Evolutionary conservation across 2,113 vertebrate species (phyloP).

Genomic region (Colossoma macropomum): DNA sequence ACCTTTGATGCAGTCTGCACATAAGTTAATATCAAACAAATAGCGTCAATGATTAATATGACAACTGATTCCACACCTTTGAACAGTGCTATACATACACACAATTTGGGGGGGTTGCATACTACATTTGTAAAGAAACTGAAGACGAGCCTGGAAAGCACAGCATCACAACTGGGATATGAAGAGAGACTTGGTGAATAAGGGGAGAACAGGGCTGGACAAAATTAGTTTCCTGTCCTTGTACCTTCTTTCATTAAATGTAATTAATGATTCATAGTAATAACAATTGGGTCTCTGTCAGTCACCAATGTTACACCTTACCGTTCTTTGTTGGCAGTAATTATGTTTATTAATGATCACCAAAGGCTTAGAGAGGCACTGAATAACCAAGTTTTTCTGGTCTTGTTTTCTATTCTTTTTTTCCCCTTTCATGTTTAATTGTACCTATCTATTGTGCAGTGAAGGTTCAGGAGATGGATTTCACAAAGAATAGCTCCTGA

Average conservation of each 20-base stretch:
- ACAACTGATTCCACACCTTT: no score
- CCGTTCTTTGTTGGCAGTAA: slow-evolving; percentile 69
- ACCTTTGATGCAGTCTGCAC: no score
- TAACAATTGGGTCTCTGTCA: slow-evolving; percentile 65
- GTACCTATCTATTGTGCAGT: slow-evolving; percentile 36
- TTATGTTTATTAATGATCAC: slow-evolving; percentile 73
- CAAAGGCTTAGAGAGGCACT: slow-evolving; percentile 61
- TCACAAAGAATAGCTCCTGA: background rate
- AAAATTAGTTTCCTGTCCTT: slow-evolving; percentile 30
- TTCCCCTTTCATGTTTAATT: slow-evolving; percentile 50
- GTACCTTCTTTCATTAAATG: slow-evolving; percentile 61
- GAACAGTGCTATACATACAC: no score
- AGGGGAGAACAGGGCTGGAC: slow-evolving; percentile 2
- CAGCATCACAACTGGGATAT: slow-evolving; percentile 8
- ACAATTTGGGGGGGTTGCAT: no score
- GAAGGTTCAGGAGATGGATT: slow-evolving; percentile 1
- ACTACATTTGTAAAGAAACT: background rate
- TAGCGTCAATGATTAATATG: no score
- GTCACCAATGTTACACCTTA: slow-evolving; percentile 58
- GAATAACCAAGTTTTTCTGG: slow-evolving; percentile 64
- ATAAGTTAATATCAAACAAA: no score
- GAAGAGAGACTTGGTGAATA: background rate
- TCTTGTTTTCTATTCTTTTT: slow-evolving; percentile 64
- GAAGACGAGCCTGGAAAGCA: background rate
- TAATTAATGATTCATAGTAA: slow-evolving; percentile 68